Base-by-base conservation (phyloP, 2,888 invertebrate species). In the Chymomyza amoena region DNA sequence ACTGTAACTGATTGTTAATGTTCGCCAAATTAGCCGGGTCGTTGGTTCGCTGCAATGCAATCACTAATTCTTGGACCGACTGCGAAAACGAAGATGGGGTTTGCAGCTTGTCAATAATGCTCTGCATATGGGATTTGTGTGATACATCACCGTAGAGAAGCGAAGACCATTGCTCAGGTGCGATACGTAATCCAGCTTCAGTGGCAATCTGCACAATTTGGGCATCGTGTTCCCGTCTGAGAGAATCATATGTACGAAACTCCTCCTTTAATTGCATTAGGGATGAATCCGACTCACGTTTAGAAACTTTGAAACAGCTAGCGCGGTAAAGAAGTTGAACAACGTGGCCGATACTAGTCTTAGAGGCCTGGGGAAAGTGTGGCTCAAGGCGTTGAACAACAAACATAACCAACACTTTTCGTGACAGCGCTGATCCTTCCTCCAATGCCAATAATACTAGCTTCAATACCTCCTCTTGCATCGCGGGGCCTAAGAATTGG, bases 141-240 rank as follows among this genome's bases (percentile, higher is more conserved):
- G 95, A 94, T 0, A 96, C 95, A 90, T 99, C 99, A 0, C 99
- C 99, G 90, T 99, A 99, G 0, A 99, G 92, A 61, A 99, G 92
- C 0, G 98, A 97, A 2, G 98, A 98, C 99, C 99, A 99, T 90
- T 99, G 99, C 90, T 99, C 99, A 0, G 99, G 99, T 0, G 98
- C 98, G 75, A 99, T 99, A 70, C 99, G 93, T 28, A 99, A 93
- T 0, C 99, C 99, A 1, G 99, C 98, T 92, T 99, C 99, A 0
- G 97, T 97, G 0, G 99, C 99, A 74, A 99, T 99, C 92, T 98
- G 98, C 5, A 99, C 99, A 80, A 99, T 98, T 92, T 99, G 99
- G 10, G 98, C 97, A 92, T 99, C 99, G 90, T 99, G 99, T 89
- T 99, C 99, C 1, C 98, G 93, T 7, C 99, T 93, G 66, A 99